Evolutionary conservation across 2,113 vertebrate genomes (phyloP).

Genomic region (Heloderma charlesbogerti): DNA sequence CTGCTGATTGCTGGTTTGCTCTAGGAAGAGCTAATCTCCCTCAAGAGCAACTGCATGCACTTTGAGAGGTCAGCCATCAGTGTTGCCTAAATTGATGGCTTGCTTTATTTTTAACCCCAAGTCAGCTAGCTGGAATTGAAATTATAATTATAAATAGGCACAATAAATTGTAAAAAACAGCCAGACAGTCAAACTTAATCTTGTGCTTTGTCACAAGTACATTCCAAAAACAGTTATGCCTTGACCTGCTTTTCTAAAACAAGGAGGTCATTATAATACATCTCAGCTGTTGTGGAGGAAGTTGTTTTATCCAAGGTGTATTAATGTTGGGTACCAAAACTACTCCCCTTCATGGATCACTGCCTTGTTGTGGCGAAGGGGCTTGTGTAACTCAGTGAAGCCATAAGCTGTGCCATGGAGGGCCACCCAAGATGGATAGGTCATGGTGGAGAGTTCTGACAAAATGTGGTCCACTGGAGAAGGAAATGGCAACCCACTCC

Average conservation of each 20-base stretch:
- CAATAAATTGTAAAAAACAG: background rate
- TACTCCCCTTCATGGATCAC: too few relatives aligned
- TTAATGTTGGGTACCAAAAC: background rate
- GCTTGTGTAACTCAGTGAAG: too few relatives aligned
- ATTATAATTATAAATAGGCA: background rate
- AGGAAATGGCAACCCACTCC: too few relatives aligned
- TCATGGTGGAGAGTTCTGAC: too few relatives aligned
- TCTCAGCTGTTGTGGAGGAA: background rate
- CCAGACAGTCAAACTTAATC: background rate
- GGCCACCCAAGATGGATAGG: too few relatives aligned
- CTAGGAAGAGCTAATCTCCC: constrained; percentile 27
- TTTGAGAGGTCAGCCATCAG: constrained; percentile 29
- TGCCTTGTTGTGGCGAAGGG: too few relatives aligned
- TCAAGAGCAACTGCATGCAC: constrained; percentile 27
- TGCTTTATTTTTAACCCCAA: constrained; percentile 7
- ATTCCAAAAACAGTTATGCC: constrained; percentile 19
- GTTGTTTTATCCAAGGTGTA: background rate
- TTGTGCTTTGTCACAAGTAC: background rate
- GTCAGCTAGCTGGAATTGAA: background rate
- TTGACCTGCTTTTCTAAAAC: constrained; percentile 28
- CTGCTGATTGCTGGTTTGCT: constrained; percentile 37
- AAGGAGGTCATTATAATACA: constrained; percentile 9
- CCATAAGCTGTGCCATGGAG: too few relatives aligned
- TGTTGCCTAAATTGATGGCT: background rate
- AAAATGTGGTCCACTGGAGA: too few relatives aligned